Base-by-base conservation (phyloP, 2,888 invertebrate genomes). In the Lithophane leautieri region DNA sequence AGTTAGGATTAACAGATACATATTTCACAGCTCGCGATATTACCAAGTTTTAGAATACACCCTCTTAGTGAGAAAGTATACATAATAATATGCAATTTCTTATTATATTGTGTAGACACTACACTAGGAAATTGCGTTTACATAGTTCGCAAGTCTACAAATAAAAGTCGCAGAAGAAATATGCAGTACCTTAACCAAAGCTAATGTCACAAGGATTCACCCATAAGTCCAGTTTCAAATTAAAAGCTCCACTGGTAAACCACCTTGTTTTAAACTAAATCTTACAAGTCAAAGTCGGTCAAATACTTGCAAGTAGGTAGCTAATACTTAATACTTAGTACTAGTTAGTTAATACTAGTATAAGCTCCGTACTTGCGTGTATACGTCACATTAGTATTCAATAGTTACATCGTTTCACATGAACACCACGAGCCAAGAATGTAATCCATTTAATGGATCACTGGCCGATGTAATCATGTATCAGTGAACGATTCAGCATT, bases 391-490 rank as follows among this genome's bases (percentile, higher is more conserved):
- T 79, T 69, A 79, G 75, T 89, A 90, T 91, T 90, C 87, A 87
- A 86, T 86, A 54, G 89, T 91, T 90, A 91, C 91, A 90, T 91
- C 92, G 92, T 92, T 92, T 92, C 88, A n/a, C 88, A 73, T 79
- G 84, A 85, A 81, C 88, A 87, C 88, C 79, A 86, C 80, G 92
- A 92, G 93, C 93, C 94, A 94, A 95, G 93, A 95, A 94, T 94
- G 92, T 93, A 92, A 93, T 94, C 92, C 91, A 86, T 90, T 92
- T 94, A 94, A 94, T 94, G 92, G 91, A 89, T 90, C 91, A 92
- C 91, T 92, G 90, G 92, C 90, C 90, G 91, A 92, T 91, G 91
- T 34, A 34, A 34, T 34, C 34, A 34, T 4, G 34, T 91, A 91
- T 92, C 91, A 89, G 90, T 83, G 85, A 85, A 81, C 25, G 58